phyloP scores from a whole-genome alignment of 2,113 vertebrate species.

The Corydoras sp. region DNA sequence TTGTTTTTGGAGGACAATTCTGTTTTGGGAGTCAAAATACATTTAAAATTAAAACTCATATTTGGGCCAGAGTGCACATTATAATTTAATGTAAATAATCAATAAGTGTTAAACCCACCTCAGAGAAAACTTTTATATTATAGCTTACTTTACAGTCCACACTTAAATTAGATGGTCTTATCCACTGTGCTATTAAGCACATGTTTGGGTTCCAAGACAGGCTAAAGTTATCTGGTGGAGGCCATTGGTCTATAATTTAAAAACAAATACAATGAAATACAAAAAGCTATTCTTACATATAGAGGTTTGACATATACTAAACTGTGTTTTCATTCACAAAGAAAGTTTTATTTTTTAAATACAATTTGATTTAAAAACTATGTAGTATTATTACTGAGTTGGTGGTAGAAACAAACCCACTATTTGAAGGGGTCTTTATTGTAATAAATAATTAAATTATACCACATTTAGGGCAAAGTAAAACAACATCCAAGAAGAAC shows the following conservation, averaged over 20 bases:
- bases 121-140: background rate
- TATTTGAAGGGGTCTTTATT: background rate
- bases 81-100: too few relatives aligned
- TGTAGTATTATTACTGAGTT: background rate
- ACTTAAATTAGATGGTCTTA: constrained; percentile 12
- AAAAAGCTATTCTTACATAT: too few relatives aligned
- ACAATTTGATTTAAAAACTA: too few relatives aligned
- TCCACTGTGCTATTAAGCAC: constrained; percentile 35
- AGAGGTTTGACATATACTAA: too few relatives aligned
- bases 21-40: background rate
- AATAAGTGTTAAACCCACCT: constrained; percentile 16
- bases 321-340: too few relatives aligned
- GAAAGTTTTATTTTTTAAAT: too few relatives aligned
- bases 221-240: constrained; percentile 11
- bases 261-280: background rate
- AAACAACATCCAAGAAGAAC: background rate
- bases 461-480: background rate
- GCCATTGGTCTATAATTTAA: constrained; percentile 32
- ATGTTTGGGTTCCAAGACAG: constrained; percentile 19
- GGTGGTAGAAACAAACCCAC: background rate
- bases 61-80: too few relatives aligned
- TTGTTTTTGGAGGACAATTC: constrained; percentile 10
- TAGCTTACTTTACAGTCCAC: constrained; percentile 27
- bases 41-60: background rate
- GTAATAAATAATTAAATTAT: background rate